Evolutionary conservation across 2,888 invertebrate genomes (phyloP), one percentile per base, ranked within the genome.

Genomic region (Macaria liturata): DNA sequence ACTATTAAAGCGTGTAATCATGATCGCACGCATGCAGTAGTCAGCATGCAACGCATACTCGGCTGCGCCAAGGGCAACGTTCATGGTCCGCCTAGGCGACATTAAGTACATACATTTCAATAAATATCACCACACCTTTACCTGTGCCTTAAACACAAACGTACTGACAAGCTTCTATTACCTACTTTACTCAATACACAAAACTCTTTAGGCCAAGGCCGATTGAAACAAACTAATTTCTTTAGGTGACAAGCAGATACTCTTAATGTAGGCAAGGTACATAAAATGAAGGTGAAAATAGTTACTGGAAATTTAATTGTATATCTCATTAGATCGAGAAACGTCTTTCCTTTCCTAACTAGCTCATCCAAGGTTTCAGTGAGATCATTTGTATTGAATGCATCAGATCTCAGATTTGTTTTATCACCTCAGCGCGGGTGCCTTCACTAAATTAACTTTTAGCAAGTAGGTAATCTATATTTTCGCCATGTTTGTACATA

Each of bases 31-130:
- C 76, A 76, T 75, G 75, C 76, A 75, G 65, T 69, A 47, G 46
- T 61, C 8, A 67, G 66, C 71, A 71, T 58, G 72, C 70, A 66
- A 64, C 70, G 74, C 75, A 71, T 75, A 75, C 76, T 74, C 73
- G 76, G 73, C 66, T 74, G 68, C 72, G 71, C 70, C 78, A 78
- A 83, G 80, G 77, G 74, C 78, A 76, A 32, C 49, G 54, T 51
- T 45, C 51, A 45, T 45, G 44, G 51, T 37, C 6, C 43, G 37
- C 49, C 42, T 42, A 37, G 4, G 34, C 34, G 4, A 37, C 34
- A 6, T 6, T 6, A 4, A 37, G 3, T 37, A 37, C 7, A 37
- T 37, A 37, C 20, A 20, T 20, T 20, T 20, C 20, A 20, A 20
- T 20, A 20, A 20, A 20, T 20, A 20, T 2, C 20, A 20, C 20